Evolutionary conservation across 2,888 invertebrate genomes (phyloP), one percentile per base, ranked within the genome.

Genomic region (Tanypteryx hageni): DNA sequence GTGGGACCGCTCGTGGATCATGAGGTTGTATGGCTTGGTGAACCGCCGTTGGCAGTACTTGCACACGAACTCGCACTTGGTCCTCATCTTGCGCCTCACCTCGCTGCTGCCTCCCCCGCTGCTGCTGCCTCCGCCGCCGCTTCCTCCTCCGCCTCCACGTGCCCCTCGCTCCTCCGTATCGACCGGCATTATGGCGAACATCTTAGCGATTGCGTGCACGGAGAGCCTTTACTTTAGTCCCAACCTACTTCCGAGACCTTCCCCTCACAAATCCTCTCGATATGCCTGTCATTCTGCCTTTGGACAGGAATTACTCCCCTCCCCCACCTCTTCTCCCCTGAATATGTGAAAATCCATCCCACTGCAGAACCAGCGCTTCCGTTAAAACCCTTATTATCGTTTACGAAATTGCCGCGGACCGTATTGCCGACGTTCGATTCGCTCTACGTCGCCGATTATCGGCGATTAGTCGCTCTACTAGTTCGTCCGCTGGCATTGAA

Each of bases 1-100:
- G 96, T 99, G 99, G 94, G 99, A 99, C 95, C 99, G 97, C 95
- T 99, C 99, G 96, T 99, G 99, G 94, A 99, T 99, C 97, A 99
- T 97, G 95, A 99, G 96, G 96, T 99, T 99, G 96, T 99, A 99
- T 94, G 98, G 98, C 96, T 99, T 99, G 95, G 99, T 99, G 96
- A 99, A 99, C 95, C 99, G 97, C 95, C 99, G 97, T 95, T 98
- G 98, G 96, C 99, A 99, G 96, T 98, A 99, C 96, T 98, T 98
- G 97, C 99, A 99, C 95, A 99, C 98, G 96, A 98, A 99, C 96
- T 99, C 99, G 96, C 99, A 99, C 96, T 99, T 99, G 95, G 98
- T 97, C 95, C 98, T 96, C 97, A 98, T 97, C 96, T 97, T 97
- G 96, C 97, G 97, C 96, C 97, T 97, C 96, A 97, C 97, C 96